Conservation (phyloP, 2,888 invertebrate genomes). For the Drosophila nr. perissopoda region DNA sequence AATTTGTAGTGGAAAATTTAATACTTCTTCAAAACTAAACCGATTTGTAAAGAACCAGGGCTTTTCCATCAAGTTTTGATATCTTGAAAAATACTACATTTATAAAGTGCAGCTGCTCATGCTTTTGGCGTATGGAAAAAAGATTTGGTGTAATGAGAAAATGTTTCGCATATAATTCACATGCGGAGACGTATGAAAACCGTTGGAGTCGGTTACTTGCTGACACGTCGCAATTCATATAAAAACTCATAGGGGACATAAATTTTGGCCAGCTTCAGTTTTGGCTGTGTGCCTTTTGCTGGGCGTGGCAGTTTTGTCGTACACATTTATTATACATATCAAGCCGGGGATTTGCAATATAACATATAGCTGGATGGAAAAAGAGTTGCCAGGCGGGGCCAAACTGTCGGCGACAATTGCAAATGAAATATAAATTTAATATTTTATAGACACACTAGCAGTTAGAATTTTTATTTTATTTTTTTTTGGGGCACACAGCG, state of each 20-base stretch:
- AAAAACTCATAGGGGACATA: slow-evolving; percentile 61
- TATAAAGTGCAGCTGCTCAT: neutral
- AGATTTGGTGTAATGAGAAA: slow-evolving; percentile 41
- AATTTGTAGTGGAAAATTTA: too few relatives aligned
- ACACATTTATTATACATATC: slow-evolving; percentile 72
- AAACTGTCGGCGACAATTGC: slow-evolving; percentile 75
- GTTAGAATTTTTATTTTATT: slow-evolving; percentile 29
- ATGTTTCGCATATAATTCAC: slow-evolving; percentile 65
- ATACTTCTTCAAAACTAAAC: neutral
- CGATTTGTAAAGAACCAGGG: accelerated
- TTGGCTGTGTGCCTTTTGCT: slow-evolving; percentile 18
- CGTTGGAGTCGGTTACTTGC: slow-evolving; percentile 61
- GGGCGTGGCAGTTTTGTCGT: slow-evolving; percentile 57
- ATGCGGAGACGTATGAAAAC: slow-evolving; percentile 10
- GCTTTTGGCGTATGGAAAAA: neutral
- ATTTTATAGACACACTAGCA: slow-evolving; percentile 67
- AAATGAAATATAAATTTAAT: slow-evolving; percentile 80
- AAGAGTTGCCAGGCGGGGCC: slow-evolving; percentile 39
- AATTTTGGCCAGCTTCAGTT: slow-evolving; percentile 54
- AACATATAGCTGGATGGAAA: neutral
- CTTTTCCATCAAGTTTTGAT: neutral
- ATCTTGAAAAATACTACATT: neutral
- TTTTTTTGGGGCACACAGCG: slow-evolving; percentile 26
- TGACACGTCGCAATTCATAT: slow-evolving; percentile 67
- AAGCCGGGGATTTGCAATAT: slow-evolving; percentile 34